These are phyloP conservation scores for human (Homo sapiens) DNA, from an alignment of 2,113 vertebrate genomes.

Conservation along the genomic window GRCh38 chr16:73819001-73819500, in stretches of 20 bases:
- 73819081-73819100: not conserved
- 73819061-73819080: not conserved
- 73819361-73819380: not conserved
- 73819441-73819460: not conserved
- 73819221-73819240: not conserved
- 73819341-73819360: not conserved
- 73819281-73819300: not conserved
- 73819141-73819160: not conserved
- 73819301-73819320: not conserved
- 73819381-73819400: not conserved
- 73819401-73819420: not conserved
- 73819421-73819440: not conserved
- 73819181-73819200: not conserved
- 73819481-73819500: not conserved
- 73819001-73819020: not conserved
- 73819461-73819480: not conserved
- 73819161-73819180: not conserved
- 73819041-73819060: not conserved
- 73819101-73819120: no score
- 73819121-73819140: not conserved
- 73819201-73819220: not conserved
- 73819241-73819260: not conserved
- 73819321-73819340: not conserved
- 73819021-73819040: not conserved
- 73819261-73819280: not conserved